These are phyloP conservation scores for Bursaphelenchus okinawaensis DNA, from an alignment of 2,888 invertebrate genomes.

Conservation along the genomic window DNA sequence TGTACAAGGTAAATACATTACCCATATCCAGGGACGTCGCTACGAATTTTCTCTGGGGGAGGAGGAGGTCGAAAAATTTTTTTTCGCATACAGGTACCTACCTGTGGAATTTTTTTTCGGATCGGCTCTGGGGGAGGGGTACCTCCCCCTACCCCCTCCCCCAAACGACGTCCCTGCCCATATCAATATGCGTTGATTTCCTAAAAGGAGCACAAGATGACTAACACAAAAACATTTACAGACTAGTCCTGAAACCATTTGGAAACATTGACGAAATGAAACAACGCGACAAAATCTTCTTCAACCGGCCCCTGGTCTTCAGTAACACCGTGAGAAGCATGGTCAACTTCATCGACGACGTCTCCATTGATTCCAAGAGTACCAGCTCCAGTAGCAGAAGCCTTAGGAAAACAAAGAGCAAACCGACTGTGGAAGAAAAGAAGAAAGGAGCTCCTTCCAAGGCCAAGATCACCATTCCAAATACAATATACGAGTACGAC, in stretches of 20 bases:
- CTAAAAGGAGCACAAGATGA: too few species aligned
- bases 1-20: too few species aligned
- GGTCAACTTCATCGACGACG: conserved; percentile 25
- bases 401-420: too few species aligned
- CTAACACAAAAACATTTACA: background rate
- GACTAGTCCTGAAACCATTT: conserved; percentile 23
- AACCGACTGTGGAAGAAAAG: background rate
- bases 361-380: background rate
- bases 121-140: too few species aligned
- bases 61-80: too few species aligned
- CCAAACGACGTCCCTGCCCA: too few species aligned
- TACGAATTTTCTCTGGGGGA: too few species aligned
- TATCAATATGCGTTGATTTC: too few species aligned
- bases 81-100: too few species aligned
- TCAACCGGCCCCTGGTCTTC: conserved; percentile 18
- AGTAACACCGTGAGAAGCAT: conserved; percentile 30
- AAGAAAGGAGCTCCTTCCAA: background rate
- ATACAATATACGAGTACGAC: background rate
- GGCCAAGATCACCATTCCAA: background rate
- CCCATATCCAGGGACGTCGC: too few species aligned
- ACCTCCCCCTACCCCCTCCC: too few species aligned
- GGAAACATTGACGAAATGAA: conserved; percentile 11
- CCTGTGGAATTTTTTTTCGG: too few species aligned
- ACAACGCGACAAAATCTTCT: conserved; percentile 21
- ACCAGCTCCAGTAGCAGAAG: background rate